phyloP scores from a whole-genome alignment of 2,888 invertebrate genomes.

The Diaphora mendica region DNA sequence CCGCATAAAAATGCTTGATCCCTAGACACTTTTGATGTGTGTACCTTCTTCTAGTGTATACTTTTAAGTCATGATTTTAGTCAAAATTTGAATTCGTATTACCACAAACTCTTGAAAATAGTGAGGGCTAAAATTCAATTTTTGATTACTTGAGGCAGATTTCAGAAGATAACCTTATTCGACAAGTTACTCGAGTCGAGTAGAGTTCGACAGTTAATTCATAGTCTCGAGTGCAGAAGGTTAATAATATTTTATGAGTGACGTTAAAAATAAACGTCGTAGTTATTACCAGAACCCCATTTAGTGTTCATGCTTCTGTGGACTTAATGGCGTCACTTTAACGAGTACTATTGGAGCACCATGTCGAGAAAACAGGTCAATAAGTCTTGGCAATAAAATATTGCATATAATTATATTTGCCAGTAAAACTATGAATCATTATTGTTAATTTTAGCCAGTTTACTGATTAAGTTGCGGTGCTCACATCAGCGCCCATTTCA shows the following conservation, averaged over 20 bases:
- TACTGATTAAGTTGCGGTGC: too few relatives aligned
- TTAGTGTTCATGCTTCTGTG: conserved; percentile 26
- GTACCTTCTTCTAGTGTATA: conserved; percentile 5
- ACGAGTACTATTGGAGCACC: conserved; percentile 23
- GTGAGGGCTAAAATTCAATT: background rate
- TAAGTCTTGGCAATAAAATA: background rate
- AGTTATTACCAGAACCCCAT: conserved; percentile 28
- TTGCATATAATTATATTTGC: background rate
- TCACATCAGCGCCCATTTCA: too few relatives aligned
- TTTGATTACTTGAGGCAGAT: background rate
- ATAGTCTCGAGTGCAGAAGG: background rate
- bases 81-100: background rate
- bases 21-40: too few relatives aligned
- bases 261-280: conserved; percentile 28
- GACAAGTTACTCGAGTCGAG: too few relatives aligned
- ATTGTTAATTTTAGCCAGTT: too few relatives aligned
- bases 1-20: too few relatives aligned
- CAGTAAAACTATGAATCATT: too few relatives aligned
- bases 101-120: background rate
- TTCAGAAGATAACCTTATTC: background rate
- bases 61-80: too few relatives aligned
- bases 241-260: conserved; percentile 26
- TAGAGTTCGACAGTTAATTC: background rate
- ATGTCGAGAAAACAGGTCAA: conserved; percentile 14
- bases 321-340: conserved; percentile 27